Evolutionary conservation across 2,888 invertebrate species (phyloP).

Genomic region (Caenorhabditis macrosperma): DNA sequence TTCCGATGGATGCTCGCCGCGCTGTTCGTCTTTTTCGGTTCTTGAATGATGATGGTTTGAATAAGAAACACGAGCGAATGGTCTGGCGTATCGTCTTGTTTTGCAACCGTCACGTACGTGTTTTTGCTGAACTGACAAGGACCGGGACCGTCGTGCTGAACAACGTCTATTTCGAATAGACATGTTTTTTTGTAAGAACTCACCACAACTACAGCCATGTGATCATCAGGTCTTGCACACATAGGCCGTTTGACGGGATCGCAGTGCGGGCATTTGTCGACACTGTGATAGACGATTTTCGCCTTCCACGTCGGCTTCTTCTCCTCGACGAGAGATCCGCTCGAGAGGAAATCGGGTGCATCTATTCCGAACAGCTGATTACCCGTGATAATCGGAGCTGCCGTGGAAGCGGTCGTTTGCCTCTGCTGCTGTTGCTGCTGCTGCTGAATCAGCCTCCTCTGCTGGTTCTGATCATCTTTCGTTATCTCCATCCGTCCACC

Average conservation of each 20-base stretch:
- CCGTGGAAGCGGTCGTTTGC: neutral
- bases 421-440: neutral
- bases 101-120: conserved; percentile 19
- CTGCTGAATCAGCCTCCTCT: neutral
- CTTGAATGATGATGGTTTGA: conserved; percentile 8
- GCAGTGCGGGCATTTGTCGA: conserved; percentile 32
- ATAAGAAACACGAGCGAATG: conserved; percentile 29
- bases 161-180: no score
- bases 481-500: conserved; percentile 20
- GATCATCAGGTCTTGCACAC: conserved; percentile 18
- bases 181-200: no score
- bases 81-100: neutral
- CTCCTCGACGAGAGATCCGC: conserved; percentile 5
- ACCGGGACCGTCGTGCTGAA: conserved; percentile 20
- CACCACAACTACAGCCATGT: conserved; percentile 39
- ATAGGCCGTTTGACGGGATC: conserved; percentile 25
- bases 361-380: neutral
- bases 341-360: conserved; percentile 8
- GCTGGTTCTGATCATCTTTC: neutral
- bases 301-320: conserved; percentile 21
- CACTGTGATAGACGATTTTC: conserved; percentile 16
- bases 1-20: conserved; percentile 34
- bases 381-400: neutral
- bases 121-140: neutral
- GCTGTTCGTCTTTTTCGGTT: conserved; percentile 18